Evolutionary conservation across 2,888 invertebrate genomes (phyloP), one percentile per base, ranked within the genome.

Genomic region (Dicyrtoma fusca): DNA sequence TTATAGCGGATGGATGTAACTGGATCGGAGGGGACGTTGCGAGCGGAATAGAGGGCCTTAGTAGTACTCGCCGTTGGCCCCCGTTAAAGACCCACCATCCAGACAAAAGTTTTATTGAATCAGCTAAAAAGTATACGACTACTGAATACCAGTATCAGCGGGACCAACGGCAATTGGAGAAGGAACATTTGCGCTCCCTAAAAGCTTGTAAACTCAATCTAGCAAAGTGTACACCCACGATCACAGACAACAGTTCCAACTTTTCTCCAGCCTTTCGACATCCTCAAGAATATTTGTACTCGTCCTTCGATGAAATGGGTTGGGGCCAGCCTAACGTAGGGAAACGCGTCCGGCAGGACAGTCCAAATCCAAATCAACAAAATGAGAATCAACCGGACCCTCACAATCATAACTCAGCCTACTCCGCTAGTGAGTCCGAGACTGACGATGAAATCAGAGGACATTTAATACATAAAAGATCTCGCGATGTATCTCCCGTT

Each of bases 241-340:
- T 34, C 8, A 34, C 34, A 8, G 34, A 34, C 3, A 34, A 34
- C 8, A 34, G 34, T 8, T 34, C 34, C 8, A 34, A 34, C 34
- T 34, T 34, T 3, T 34, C 34, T 34, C 8, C n/a, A n/a, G n/a
- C 34, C 34, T 34, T 34, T 8, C 34, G 3, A 3, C 11, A 44
- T 25, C 49, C 45, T 6, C 14, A 26, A 51, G 57, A 57, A 1
- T 23, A 23, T 3, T 55, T 44, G 0, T 57, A 34, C 19, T 17
- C 42, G 1, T 66, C 42, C 10, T 66, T 53, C 55, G 53, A 66
- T 66, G 66, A 45, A 34, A 79, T 79, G 79, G 79, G 79, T 72
- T 79, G 79, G 79, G 75, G 77, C 51, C 79, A 79, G 70, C 77
- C 79, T 21, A 61, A 66, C 44, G 71, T 70, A 64, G 79, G 79